Evolutionary conservation across 2,113 vertebrate genomes (phyloP), one percentile per base, ranked within the genome.

Genomic region (Crotalus horridus): DNA sequence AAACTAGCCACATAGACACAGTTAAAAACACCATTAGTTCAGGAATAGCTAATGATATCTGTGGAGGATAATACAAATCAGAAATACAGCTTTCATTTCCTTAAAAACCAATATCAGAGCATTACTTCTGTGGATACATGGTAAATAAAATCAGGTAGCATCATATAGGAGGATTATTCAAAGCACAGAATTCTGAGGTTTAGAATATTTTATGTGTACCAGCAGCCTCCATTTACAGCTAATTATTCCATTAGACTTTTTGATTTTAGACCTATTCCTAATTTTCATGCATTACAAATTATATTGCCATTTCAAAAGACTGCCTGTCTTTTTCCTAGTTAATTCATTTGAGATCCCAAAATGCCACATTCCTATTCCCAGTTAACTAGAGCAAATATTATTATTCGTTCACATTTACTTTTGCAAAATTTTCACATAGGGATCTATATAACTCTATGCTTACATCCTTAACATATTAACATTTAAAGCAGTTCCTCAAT

Each of bases 401-500:
- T 3, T 85, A 17, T 90, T 89, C 33, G 92, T 87, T 94, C 61
- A 39, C 94, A 85, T 85, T 51, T 94, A 33, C 13, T 93, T 58
- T 88, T 55, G 64, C 94, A 94, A 90, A 85, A 94, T 94, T 94
- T 93, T 55, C 54, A 61, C 56, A 93, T 51, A 89, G 92, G 92
- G 39, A 94, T 93, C 4, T 69, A 46, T 91, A 39, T 3, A 94
- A 93, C 29, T 89, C 64, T 10, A 3, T 21, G 90, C 86, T 93
- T 95, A 95, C 90, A 95, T 81, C 59, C 94, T 9, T 13, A 89
- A n/a, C 92, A 95, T 55, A 93, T 54, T 96, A 93, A 93, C 97
- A 95, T 92, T 96, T 96, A 96, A 89, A 96, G 90, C 89, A 95
- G 94, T 92, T 96, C 96, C 93, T 90, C 91, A 92, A 56, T 89